Evolutionary conservation across 64 coral and sea anemone genomes (phyloP), one percentile per base, ranked within the genome.

Genomic region (Anthopleura sola): DNA sequence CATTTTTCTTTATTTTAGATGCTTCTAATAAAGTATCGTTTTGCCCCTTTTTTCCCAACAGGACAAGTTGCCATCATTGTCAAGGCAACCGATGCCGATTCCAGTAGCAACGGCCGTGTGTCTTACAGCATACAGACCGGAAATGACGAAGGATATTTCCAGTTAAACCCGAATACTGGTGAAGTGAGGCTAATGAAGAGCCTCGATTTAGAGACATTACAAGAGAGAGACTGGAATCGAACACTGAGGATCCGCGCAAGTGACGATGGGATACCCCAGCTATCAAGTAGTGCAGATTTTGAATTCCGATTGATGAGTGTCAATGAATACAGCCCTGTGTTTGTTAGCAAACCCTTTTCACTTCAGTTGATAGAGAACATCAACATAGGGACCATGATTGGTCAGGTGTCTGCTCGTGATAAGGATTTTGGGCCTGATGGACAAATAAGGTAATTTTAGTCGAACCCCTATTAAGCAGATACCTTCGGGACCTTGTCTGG

Each of bases 381-480:
- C 3, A 66, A 26, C 28, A 78, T 88, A 60, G 91, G 86, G 49
- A 48, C 86, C 33, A 38, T 75, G 54, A 20, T 92, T 20, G 58
- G 40, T 4, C 50, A 50, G 23, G 64, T 92, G 49, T 75, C 91
- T 12, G 91, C 91, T 37, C 82, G 26, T 29, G 91, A 92, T 36
- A 88, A 51, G 53, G 91, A 92, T 75, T 92, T 83, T 87, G 91
- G 91, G 20, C 49, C 54, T 39, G 91, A 92, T 62, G 91, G 91
- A 83, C 26, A 51, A 51, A 75, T 87, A 75, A 71, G 85, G 85
- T 87, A 86, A 14, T 26, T 71, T 16, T 0, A 53, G 50, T 14
- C 6, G 50, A 6, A 44, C 40, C 40, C 9, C 40, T 53, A 53
- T 53, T 13, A 17, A 53, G 50, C 16, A 12, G 50, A 13, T 0